These are phyloP conservation scores for Seriola quinqueradiata DNA, from an alignment of 2,113 vertebrate species.

Conservation along the genomic window DNA sequence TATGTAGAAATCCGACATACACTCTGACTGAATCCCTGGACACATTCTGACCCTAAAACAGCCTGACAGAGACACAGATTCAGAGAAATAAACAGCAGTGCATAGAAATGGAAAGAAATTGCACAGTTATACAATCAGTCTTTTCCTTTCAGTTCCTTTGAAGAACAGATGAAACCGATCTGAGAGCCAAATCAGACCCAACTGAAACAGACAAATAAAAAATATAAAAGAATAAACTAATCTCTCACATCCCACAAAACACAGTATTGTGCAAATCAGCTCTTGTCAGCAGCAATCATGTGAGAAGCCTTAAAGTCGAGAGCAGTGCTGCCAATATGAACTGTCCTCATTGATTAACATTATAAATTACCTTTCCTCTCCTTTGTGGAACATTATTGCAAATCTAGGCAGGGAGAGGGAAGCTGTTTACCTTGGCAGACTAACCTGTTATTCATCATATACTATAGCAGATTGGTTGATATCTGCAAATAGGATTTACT, in stretches of 20 bases:
- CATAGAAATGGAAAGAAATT: constrained; percentile 3
- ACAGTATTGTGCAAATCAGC: constrained; percentile 56
- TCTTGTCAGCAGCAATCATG: constrained; percentile 53
- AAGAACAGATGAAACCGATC: constrained; percentile 55
- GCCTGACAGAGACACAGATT: background rate
- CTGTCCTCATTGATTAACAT: constrained; percentile 66
- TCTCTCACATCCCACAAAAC: constrained; percentile 33
- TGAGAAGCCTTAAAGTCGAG: constrained; percentile 27
- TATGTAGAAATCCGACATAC: background rate
- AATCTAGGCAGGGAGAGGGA: constrained; percentile 46
- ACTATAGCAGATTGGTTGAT: constrained; percentile 24
- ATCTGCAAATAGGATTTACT: constrained; percentile 30
- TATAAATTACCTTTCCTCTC: constrained; percentile 58
- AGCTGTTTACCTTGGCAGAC: constrained; percentile 53
- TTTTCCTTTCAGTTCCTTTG: constrained; percentile 10
- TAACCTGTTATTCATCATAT: constrained; percentile 35
- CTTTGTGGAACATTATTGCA: constrained; percentile 53
- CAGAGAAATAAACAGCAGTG: constrained; percentile 2
- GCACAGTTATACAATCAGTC: background rate
- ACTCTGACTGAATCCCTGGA: constrained; percentile 22
- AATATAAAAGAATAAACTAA: constrained; percentile 24
- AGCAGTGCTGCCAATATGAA: constrained; percentile 62
- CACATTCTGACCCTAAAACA: constrained; percentile 15
- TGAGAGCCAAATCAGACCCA: background rate
- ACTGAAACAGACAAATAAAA: constrained; percentile 12